Percentiles rank a stretch among this genome's conserved stretches.
These are phyloP conservation scores for Drosophila cardini DNA, from an alignment of 1,140 invertebrate genomes.

Conservation along the genomic window DNA sequence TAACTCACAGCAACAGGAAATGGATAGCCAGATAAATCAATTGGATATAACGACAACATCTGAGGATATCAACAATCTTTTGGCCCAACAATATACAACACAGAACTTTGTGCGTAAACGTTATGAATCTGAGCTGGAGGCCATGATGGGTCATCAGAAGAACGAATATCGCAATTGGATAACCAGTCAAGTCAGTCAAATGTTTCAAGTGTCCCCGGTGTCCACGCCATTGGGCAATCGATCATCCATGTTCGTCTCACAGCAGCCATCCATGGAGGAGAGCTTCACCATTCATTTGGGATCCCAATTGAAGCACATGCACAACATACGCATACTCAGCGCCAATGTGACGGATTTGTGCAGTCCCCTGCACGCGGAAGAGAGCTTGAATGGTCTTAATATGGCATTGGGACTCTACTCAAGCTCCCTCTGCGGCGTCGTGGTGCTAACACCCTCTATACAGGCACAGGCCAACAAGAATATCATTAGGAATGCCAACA, in stretches of 20 bases:
- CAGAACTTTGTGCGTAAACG: constrained; percentile 91
- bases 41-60: constrained; percentile 82
- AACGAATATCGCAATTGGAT: constrained; percentile 93
- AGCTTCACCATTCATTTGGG: constrained; percentile 99
- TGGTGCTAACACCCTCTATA: constrained; percentile 92
- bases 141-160: constrained; percentile 91
- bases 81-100: constrained; percentile 88
- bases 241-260: constrained; percentile 83
- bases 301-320: constrained; percentile 99
- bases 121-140: constrained; percentile 92
- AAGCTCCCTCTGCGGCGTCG: constrained; percentile 93
- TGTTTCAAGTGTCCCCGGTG: constrained; percentile 75
- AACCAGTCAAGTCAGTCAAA: constrained; percentile 84
- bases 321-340: constrained; percentile 96
- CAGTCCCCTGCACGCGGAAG: constrained; percentile 86
- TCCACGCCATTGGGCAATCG: constrained; percentile 81
- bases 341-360: constrained; percentile 95
- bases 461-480: constrained; percentile 76
- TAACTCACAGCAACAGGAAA: constrained; percentile 87
- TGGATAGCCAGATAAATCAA: constrained; percentile 81
- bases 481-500: constrained; percentile 82
- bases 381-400: constrained; percentile 88
- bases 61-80: constrained; percentile 90
- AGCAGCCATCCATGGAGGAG: constrained; percentile 90
- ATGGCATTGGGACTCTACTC: constrained; percentile 97